Evolutionary conservation across 2,888 invertebrate genomes (phyloP), one percentile per base, ranked within the genome.

Genomic region (Panzeria rudis): DNA sequence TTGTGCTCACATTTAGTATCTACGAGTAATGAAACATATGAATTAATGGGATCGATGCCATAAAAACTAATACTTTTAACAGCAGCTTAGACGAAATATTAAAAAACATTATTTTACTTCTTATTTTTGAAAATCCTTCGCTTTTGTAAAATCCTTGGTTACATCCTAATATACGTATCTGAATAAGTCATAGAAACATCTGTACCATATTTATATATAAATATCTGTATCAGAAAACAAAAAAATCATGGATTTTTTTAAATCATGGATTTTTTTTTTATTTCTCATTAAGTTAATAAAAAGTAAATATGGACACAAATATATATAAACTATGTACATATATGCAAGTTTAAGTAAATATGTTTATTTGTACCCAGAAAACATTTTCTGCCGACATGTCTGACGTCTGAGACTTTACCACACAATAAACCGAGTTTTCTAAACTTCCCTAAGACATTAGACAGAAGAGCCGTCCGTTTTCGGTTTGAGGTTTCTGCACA

Each of bases 261-360:
- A 11, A n/a, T 47, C n/a, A 52, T 41, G n/a, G 7, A 56, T 59
- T 11, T 17, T 54, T 56, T 25, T 76, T 82, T 73, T 62, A 77
- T 84, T 77, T 82, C 69, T 81, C 77, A 77, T 84, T 81, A 73
- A 68, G 72, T 72, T 80, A 66, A 72, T 69, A 72, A 84, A 61
- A 29, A 20, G 56, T 61, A 61, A 78, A 68, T 61, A 11, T 41
- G 25, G 13, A 44, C 29, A 38, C 29, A 66, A 20, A 17, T n/a
- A 20, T 13, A 68, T n/a, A 17, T 23, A n/a, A 15, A 20, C 35
- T 29, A 47, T 17, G 41, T 15, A 4, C 3, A 41, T 29, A 52
- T 25, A 25, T 54, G 1, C 15, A 54, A 6, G 17, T 50, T 2
- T 20, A 8, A n/a, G n/a, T 20, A 9, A 0, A 9, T 50, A 11